phyloP scores from a whole-genome alignment of 2,888 invertebrate species.

The Trimorus sp. region DNA sequence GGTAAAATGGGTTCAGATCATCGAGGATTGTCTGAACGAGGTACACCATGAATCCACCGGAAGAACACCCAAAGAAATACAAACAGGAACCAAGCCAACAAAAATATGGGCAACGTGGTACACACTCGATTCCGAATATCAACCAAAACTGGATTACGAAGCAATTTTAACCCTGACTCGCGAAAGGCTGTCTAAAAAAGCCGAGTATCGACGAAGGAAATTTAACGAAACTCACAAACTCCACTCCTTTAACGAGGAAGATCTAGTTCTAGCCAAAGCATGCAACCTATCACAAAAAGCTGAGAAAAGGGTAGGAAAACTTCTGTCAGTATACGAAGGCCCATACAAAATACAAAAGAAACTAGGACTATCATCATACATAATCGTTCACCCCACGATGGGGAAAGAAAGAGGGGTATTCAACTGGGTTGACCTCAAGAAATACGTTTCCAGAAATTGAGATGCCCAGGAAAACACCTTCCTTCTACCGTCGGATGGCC shows the following conservation, averaged over 20 bases:
- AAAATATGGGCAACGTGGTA: slow-evolving; percentile 12
- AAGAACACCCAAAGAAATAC: slow-evolving; percentile 23
- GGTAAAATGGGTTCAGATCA: slow-evolving; percentile 19
- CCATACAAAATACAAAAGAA: neutral
- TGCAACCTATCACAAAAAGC: neutral
- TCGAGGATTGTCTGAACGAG: slow-evolving; percentile 42
- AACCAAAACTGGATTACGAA: neutral
- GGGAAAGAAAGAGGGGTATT: too few relatives aligned
- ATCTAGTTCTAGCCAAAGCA: neutral
- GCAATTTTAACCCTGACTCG: neutral
- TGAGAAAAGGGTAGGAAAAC: neutral
- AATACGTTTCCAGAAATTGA: too few relatives aligned
- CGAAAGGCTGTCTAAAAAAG: neutral
- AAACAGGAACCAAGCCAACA: slow-evolving; percentile 1
- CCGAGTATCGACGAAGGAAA: too few relatives aligned
- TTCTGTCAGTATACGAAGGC: neutral
- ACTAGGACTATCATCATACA: neutral
- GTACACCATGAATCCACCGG: slow-evolving; percentile 38
- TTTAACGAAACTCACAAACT: neutral
- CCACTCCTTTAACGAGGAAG: neutral
- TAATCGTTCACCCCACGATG: too few relatives aligned
- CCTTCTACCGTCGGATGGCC: too few relatives aligned
- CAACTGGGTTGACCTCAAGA: too few relatives aligned
- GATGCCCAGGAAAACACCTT: too few relatives aligned
- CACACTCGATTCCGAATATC: neutral